Evolutionary conservation across 2,888 invertebrate species (phyloP), one percentile per base, ranked within the genome.

Genomic region (Mythimna vitellina): DNA sequence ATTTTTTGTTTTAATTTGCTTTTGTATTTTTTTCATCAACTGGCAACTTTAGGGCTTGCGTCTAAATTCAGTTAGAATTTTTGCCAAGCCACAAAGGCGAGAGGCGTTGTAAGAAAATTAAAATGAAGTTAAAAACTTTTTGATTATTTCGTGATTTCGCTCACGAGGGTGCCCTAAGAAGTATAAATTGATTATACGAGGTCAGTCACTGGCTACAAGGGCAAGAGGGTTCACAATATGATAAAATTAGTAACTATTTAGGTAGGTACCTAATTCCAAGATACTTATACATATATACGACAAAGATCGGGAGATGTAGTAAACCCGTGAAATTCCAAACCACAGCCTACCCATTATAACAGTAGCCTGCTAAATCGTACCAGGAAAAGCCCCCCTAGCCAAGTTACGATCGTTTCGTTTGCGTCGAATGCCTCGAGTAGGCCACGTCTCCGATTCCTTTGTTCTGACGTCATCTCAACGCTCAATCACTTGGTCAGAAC

Each of bases 71-170:
- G 53, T 83, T 73, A 76, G n/a, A 70, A 57, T 69, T 76, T 78
- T 75, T 75, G 32, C 53, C 25, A 67, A 49, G 56, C 62, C 49
- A 77, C 71, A 80, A 80, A 84, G 70, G 49, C 73, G 58, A 69
- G 66, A 65, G 70, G 71, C 73, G 64, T 76, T 60, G 58, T 62
- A 64, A 76, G 68, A 79, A 84, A 84, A 82, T 79, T 79, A 74
- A 83, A 82, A 83, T n/a, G 58, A 84, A 81, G 69, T 84, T 83
- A 76, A 60, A 68, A 83, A 82, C 73, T 81, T 82, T 80, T 81
- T 87, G 83, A 88, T 87, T 85, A 86, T 87, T 83, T 78, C 65
- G 72, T 65, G 79, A 80, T 82, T 80, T 69, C 9, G 61, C 20
- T 78, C 54, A 54, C 67, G 57, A 65, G 29, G 42, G 25, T n/a